Evolutionary conservation across 2,888 invertebrate species (phyloP), one percentile per base, ranked within the genome.

Genomic region (Rotaria sp.): DNA sequence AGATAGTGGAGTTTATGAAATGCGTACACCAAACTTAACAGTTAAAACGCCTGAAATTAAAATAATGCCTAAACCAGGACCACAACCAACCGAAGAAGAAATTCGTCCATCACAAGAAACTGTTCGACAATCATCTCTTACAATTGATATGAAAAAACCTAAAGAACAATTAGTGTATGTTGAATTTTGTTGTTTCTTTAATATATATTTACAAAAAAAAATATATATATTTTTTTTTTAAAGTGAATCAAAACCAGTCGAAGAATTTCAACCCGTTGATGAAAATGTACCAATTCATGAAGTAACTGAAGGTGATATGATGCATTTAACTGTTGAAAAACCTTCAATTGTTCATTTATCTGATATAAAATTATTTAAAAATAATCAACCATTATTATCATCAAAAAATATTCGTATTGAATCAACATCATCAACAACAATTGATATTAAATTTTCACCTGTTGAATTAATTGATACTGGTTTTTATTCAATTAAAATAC

Each of bases 241-340:
- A 45, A 80, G 75, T 11, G 75, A 80, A 80, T 7, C 45, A 18
- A 18, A 80, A 80, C 75, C 41, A 10, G 11, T 41, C 11, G 67
- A 67, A 67, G 59, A 59, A 59, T 59, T 59, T 59, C 75, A 38
- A 38, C 75, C 38, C 5, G 24, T 41, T 4, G 24, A 75, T 26
- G 41, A 80, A n/a, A 41, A 45, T 26, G 45, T n/a, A 8, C 75
- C 75, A 7, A 13, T 80, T 38, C 75, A 80, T 80, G 45, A 41
- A 26, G 75, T 80, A 8, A 80, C 75, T 41, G 75, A 80, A 80
- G 75, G 75, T 13, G 75, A 80, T 80, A 45, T 80, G 45, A 80
- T 80, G 75, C 38, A 80, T 80, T 80, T 80, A 80, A 80, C 75
- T 41, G 75, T 80, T 80, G 75, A 80, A 26, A 80, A 80, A 41